Evolutionary conservation across 2,113 vertebrate species (phyloP).

Genomic region (Lepisosteus oculatus): DNA sequence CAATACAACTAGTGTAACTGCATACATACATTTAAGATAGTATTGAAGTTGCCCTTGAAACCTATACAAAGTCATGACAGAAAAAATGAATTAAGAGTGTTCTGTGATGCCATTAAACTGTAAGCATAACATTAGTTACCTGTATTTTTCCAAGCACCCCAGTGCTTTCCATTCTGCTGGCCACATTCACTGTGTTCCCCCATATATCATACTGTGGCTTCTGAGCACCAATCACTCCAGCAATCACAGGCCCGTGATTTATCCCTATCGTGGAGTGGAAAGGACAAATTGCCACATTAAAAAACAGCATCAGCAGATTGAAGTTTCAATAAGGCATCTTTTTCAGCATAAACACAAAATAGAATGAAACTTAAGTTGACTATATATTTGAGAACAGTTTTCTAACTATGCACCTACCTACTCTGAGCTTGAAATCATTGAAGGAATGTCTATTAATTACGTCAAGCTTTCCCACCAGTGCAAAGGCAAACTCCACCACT

Average conservation of each 20-base stretch:
- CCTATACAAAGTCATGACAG: background rate
- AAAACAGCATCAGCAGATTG: conserved; percentile 3
- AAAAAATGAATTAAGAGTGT: background rate
- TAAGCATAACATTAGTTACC: conserved; percentile 50
- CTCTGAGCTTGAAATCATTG: conserved; percentile 94
- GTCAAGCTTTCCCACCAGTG: conserved; percentile 90
- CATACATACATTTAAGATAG: no score
- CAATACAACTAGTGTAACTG: no score
- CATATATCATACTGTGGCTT: conserved; percentile 98
- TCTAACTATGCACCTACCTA: conserved; percentile 70
- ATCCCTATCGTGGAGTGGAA: conserved; percentile 70
- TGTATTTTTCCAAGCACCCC: conserved; percentile 96
- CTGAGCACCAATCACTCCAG: conserved; percentile 95
- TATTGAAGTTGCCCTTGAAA: no score
- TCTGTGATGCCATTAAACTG: no score
- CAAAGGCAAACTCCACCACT: conserved; percentile 96
- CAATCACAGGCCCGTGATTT: conserved; percentile 94
- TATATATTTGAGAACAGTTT: no score
- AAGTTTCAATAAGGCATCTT: no score
- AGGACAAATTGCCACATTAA: conserved; percentile 26
- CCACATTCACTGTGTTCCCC: conserved; percentile 97
- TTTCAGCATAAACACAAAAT: no score
- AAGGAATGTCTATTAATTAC: conserved; percentile 98
- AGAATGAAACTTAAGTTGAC: no score
- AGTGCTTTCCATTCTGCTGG: conserved; percentile 96